phyloP scores from a whole-genome alignment of 53 echinoderm and acorn worm genomes.

The Temnopleurus reevesii region DNA sequence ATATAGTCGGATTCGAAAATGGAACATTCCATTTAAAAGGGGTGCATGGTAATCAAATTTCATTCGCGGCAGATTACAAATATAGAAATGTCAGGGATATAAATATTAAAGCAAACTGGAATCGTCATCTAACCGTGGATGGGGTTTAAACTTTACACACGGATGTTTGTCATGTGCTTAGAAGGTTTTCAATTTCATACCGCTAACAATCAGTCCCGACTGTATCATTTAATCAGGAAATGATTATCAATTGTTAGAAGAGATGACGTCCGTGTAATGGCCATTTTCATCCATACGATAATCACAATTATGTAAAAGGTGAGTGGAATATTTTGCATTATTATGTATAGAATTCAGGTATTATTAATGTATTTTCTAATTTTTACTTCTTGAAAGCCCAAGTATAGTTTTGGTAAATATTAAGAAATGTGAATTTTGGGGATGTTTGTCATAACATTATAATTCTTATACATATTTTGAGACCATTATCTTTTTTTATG shows the following conservation, averaged over 20 bases:
- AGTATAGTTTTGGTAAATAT: too few species aligned
- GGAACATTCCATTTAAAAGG: not conserved
- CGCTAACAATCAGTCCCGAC: not conserved
- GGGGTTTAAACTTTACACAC: not conserved
- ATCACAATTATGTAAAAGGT: too few species aligned
- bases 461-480: too few species aligned
- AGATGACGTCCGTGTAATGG: not conserved
- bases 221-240: not conserved
- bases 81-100: not conserved
- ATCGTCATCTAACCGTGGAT: not conserved
- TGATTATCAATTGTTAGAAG: not conserved
- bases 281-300: not conserved
- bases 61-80: not conserved
- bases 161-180: not conserved
- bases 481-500: too few species aligned
- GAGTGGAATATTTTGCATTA: too few species aligned
- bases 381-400: too few species aligned
- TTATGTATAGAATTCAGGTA: too few species aligned
- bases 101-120: not conserved
- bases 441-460: too few species aligned
- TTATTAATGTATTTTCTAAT: too few species aligned
- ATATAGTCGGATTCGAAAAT: not conserved
- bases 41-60: not conserved
- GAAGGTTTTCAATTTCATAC: not conserved
- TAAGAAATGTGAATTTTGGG: too few species aligned